phyloP scores from a whole-genome alignment of 2,113 vertebrate species.

The Vombatus ursinus region DNA sequence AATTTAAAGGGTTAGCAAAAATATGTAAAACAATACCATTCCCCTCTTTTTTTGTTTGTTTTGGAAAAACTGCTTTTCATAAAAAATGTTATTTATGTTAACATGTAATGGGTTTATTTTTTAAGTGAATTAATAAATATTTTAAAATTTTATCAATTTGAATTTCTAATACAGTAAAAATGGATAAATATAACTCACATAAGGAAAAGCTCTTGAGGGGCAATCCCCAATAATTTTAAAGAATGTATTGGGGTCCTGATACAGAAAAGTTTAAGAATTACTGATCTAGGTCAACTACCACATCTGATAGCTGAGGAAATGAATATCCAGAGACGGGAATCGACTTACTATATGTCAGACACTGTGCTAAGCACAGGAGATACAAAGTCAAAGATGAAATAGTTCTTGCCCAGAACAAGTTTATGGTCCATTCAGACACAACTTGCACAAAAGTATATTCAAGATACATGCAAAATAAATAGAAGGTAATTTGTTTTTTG shows the following conservation, averaged over 20 bases:
- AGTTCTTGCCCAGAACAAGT: neutral
- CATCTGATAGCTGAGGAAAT: neutral
- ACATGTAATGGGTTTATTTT: neutral
- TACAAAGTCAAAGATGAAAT: neutral
- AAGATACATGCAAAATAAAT: neutral
- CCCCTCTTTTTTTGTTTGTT: neutral
- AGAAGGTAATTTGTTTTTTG: neutral
- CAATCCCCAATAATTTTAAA: neutral
- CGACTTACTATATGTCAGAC: neutral
- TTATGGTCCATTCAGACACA: neutral
- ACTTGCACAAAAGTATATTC: neutral
- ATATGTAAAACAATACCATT: neutral
- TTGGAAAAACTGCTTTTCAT: neutral
- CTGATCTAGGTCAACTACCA: neutral
- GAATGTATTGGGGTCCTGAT: neutral
- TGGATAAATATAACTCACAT: neutral
- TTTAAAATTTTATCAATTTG: neutral
- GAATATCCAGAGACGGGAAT: neutral
- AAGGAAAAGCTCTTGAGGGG: neutral
- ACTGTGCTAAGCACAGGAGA: neutral
- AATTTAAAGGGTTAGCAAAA: neutral
- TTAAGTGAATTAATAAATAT: neutral
- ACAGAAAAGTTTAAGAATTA: neutral
- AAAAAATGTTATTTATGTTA: neutral
- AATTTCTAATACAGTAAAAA: neutral